These are phyloP conservation scores for Sycophaga agraensis DNA, from an alignment of 1,140 invertebrate genomes.

Conservation along the genomic window DNA sequence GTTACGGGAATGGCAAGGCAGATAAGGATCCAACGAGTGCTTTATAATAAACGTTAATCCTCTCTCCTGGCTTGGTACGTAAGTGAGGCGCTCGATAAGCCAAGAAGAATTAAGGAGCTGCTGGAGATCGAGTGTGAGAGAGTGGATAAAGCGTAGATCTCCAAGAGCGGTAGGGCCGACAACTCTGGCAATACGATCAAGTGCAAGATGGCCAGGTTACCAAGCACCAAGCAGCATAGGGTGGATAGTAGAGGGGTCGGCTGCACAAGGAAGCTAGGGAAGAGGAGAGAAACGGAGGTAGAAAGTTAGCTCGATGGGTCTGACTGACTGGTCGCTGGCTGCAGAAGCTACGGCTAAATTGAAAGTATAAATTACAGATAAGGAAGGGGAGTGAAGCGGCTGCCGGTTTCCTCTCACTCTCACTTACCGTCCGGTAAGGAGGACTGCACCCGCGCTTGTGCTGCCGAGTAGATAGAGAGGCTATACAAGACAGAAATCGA, in stretches of 20 bases:
- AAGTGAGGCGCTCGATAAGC: too few species aligned
- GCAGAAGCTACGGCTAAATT: conserved; percentile 41
- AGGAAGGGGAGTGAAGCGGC: conserved; percentile 38
- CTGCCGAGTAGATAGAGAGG: background rate
- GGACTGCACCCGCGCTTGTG: too few species aligned
- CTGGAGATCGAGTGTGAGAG: background rate
- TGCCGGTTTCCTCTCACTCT: background rate
- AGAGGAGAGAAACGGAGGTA: background rate
- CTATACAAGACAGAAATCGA: conserved; percentile 11
- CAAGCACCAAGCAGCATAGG: background rate
- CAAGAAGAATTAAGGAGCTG: background rate
- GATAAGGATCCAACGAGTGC: background rate
- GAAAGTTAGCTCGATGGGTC: conserved; percentile 2
- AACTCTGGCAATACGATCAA: background rate
- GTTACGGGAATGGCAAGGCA: too few species aligned
- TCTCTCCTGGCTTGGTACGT: too few species aligned
- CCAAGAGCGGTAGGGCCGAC: too few species aligned
- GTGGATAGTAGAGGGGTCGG: background rate
- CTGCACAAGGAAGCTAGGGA: background rate
- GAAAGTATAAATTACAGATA: conserved; percentile 56
- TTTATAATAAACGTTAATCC: conserved; percentile 20
- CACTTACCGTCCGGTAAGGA: too few species aligned
- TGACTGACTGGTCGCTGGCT: conserved; percentile 20
- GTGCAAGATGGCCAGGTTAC: background rate
- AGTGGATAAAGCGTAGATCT: background rate